phyloP scores from a whole-genome alignment of 2,113 vertebrate species.

The Calonectris borealis region DNA sequence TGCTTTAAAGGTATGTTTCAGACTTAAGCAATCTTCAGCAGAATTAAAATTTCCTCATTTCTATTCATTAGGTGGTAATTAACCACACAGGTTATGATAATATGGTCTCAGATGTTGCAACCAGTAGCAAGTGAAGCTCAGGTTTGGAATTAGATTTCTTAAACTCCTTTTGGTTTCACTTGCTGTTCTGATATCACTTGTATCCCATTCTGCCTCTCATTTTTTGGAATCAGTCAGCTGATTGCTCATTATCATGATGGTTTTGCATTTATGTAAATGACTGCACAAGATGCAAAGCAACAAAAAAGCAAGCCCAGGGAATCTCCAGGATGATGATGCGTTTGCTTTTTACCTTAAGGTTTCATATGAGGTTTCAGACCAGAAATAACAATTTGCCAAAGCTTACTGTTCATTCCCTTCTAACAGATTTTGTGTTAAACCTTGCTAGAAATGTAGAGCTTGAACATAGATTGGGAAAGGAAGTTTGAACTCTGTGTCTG shows the following conservation, averaged over 20 bases:
- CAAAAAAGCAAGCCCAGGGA: background rate
- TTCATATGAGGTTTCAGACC: background rate
- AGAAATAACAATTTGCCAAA: background rate
- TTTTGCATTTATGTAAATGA: background rate
- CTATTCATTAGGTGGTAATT: background rate
- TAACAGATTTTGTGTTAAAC: background rate
- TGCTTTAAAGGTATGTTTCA: background rate
- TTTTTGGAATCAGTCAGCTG: background rate
- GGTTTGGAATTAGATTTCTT: background rate
- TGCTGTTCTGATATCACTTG: background rate
- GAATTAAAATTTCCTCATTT: background rate
- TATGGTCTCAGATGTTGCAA: background rate
- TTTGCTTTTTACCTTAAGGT: background rate
- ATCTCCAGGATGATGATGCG: background rate
- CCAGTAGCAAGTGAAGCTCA: background rate
- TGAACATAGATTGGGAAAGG: background rate
- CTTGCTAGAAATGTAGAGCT: background rate
- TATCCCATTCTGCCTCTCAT: background rate
- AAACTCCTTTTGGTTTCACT: background rate
- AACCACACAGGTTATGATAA: background rate
- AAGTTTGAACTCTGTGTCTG: background rate
- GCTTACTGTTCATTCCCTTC: background rate
- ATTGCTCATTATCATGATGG: background rate
- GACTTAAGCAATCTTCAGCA: background rate
- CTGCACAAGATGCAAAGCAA: background rate